phyloP scores from a whole-genome alignment of 1,140 invertebrate genomes.

The Psix sp. region DNA sequence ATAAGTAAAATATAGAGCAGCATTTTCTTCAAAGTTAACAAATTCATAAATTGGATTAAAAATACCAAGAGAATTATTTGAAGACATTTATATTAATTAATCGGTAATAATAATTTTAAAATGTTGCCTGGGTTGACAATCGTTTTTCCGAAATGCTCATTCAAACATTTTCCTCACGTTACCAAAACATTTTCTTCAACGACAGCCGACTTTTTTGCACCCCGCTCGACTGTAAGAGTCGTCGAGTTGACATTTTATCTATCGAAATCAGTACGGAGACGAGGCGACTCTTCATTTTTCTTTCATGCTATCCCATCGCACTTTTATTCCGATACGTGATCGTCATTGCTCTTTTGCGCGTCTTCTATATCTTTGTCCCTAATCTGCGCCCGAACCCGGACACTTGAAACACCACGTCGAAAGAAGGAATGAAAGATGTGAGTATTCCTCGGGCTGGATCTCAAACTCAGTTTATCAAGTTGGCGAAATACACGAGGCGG shows the following conservation, averaged over 20 bases:
- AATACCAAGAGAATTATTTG: too few species aligned
- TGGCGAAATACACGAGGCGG: slow-evolving; percentile 67
- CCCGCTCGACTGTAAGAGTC: slow-evolving; percentile 4
- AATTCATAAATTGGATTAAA: too few species aligned
- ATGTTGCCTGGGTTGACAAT: slow-evolving; percentile 7
- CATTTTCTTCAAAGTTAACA: too few species aligned
- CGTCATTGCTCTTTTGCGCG: slow-evolving; percentile 39
- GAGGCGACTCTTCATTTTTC: slow-evolving; percentile 48
- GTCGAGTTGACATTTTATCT: slow-evolving; percentile 37
- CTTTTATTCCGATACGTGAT: slow-evolving; percentile 58
- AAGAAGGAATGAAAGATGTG: slow-evolving; percentile 49
- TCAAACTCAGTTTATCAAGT: slow-evolving; percentile 68
- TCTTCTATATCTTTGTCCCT: slow-evolving; percentile 50
- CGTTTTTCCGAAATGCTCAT: slow-evolving; percentile 26
- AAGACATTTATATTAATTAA: too few species aligned
- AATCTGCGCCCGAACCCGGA: slow-evolving; percentile 58
- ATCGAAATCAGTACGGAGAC: slow-evolving; percentile 34
- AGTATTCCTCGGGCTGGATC: slow-evolving; percentile 66
- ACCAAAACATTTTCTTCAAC: slow-evolving; percentile 35
- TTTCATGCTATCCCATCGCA: slow-evolving; percentile 31
- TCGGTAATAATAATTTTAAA: slow-evolving; percentile 6
- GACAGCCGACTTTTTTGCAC: slow-evolving; percentile 19
- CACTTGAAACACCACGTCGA: slow-evolving; percentile 25
- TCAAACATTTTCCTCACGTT: slow-evolving; percentile 46
- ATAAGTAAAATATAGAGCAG: too few species aligned